Conservation (phyloP, 2,797 vertebrate species). For the Knipowitschia caucasica region DNA sequence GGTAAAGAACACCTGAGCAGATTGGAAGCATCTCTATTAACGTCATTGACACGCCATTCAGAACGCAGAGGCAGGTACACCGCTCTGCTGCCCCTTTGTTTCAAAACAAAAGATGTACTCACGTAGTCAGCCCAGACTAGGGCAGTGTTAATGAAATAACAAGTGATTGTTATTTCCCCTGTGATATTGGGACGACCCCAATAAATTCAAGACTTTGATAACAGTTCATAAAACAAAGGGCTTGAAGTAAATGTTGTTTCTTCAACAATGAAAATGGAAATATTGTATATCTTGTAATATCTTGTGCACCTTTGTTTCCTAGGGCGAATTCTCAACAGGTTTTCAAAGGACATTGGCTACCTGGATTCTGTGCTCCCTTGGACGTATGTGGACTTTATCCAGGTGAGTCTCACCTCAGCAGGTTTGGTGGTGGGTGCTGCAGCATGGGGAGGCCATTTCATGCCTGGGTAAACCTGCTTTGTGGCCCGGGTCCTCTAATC, state of each 20-base stretch:
- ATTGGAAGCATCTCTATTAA: slow-evolving; percentile 82
- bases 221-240: slow-evolving; percentile 64
- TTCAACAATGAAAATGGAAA: neutral
- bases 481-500: slow-evolving; percentile 78
- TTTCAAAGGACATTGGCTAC: slow-evolving; percentile 94
- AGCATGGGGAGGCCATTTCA: slow-evolving; percentile 80
- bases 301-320: slow-evolving; percentile 40
- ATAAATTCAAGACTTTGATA: slow-evolving; percentile 73
- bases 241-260: slow-evolving; percentile 13
- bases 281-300: slow-evolving; percentile 5
- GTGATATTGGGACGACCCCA: slow-evolving; percentile 75
- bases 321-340: slow-evolving; percentile 83
- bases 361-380: slow-evolving; percentile 91
- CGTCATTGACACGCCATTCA: slow-evolving; percentile 77
- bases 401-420: slow-evolving; percentile 84
- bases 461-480: slow-evolving; percentile 80
- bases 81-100: slow-evolving; percentile 83
- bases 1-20: slow-evolving; percentile 82
- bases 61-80: slow-evolving; percentile 77
- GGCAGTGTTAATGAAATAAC: slow-evolving; percentile 86
- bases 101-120: slow-evolving; percentile 83
- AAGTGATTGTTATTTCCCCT: slow-evolving; percentile 91
- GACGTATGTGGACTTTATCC: slow-evolving; percentile 92
- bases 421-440: slow-evolving; percentile 64
- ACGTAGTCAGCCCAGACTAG: slow-evolving; percentile 82